Evolutionary conservation across 2,888 invertebrate species (phyloP), one percentile per base, ranked within the genome.

Genomic region (Mesorhabditis spiculigera): DNA sequence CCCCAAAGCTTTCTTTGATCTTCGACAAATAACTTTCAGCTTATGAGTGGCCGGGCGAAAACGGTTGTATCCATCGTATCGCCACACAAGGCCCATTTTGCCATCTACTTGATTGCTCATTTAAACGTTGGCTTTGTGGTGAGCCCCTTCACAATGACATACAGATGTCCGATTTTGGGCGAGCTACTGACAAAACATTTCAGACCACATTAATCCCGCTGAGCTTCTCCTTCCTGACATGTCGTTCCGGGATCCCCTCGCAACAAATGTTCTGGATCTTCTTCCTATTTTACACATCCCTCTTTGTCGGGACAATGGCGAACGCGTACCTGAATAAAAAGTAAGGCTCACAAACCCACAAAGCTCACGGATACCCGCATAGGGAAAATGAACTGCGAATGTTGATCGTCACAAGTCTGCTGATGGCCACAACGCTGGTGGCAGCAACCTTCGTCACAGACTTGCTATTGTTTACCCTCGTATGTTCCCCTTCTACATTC

Each of bases 261-360:
- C 68, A 71, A 8, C 73, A 74, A 43, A 66, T 77, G n/a, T 77
- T 77, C 69, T 72, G 72, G 67, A 45, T 74, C 10, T 75, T 75
- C 68, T 72, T 75, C 63, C 61, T 74, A 50, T 77, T 77, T 70
- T 72, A 74, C 44, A 69, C 71, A 13, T 68, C 72, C 41, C 70
- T 75, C 8, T 77, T 77, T 58, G 50, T 75, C 58, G 77, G 75
- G 5, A 68, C 75, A 43, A 44, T 75, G n/a, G 64, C 71, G 43
- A 71, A 75, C 50, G 72, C 73, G 58, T 50, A 50, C 58, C n/a
- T 50, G 10, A 50, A 50, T 50, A 3, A 50, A 50, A 10, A 50
- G 58, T 50, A n/a, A 50, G 58, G n/a, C 8, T n/a, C 10, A 50
- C n/a, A 28, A 28, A 28, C 28, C 3, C 28, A 28, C 28, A 28